These are phyloP conservation scores for Fragum sueziense DNA, from an alignment of 2,888 invertebrate genomes.

Conservation along the genomic window DNA sequence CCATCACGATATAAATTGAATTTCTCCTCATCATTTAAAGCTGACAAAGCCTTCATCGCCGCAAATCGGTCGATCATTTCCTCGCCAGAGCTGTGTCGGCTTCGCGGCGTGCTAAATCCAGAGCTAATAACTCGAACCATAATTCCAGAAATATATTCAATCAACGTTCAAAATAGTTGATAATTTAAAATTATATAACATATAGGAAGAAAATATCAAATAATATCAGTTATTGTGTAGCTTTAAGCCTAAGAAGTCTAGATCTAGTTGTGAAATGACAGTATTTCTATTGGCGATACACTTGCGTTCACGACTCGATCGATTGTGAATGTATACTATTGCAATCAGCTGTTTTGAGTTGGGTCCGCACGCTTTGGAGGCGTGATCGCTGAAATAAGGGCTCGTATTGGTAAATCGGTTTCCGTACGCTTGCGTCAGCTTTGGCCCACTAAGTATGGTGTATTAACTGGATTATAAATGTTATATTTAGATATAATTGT, in stretches of 20 bases:
- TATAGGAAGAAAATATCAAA: background rate
- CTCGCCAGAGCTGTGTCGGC: constrained; percentile 72
- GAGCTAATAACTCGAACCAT: constrained; percentile 71
- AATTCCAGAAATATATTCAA: too few species aligned
- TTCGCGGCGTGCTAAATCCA: constrained; percentile 67
- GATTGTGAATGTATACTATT: constrained; percentile 19
- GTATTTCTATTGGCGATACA: background rate
- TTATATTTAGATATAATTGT: too few species aligned
- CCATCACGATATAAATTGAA: constrained; percentile 18
- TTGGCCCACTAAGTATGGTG: background rate
- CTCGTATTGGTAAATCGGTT: constrained; percentile 56
- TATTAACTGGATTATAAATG: too few species aligned
- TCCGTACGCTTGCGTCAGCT: constrained; percentile 58
- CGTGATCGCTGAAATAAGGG: constrained; percentile 54
- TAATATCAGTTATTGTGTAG: constrained; percentile 7
- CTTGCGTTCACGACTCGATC: constrained; percentile 12
- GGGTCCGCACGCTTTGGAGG: constrained; percentile 44
- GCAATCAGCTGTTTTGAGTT: constrained; percentile 51
- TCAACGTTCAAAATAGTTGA: too few species aligned
- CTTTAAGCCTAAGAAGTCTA: too few species aligned
- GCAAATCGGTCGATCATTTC: constrained; percentile 65
- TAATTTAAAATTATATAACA: too few species aligned
- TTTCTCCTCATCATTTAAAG: constrained; percentile 50
- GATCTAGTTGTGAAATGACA: background rate
- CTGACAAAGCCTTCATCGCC: constrained; percentile 62